A percentile compares a stretch with the other conserved stretches of the same genome.
These are phyloP conservation scores for Blastobasis lacticolella DNA, from an alignment of 2,888 invertebrate species.

Conservation along the genomic window DNA sequence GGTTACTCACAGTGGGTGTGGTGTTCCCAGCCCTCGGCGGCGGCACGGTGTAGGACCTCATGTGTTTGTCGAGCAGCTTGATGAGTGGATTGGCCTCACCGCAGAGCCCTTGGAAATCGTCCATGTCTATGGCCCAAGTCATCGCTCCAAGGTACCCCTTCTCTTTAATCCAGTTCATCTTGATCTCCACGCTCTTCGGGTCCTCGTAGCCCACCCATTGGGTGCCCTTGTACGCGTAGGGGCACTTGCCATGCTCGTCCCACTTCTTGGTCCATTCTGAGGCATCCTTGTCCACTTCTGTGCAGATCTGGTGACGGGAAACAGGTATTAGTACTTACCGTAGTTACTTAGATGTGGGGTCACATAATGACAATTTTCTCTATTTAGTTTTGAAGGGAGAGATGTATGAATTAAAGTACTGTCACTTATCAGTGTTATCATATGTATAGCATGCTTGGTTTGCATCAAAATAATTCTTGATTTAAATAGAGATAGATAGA, in stretches of 20 bases:
- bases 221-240: conserved; percentile 88
- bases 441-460: too few relatives aligned
- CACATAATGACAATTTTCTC: too few relatives aligned
- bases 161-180: conserved; percentile 90
- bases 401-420: too few relatives aligned
- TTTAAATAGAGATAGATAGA: too few relatives aligned
- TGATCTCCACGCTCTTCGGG: conserved; percentile 85
- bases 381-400: too few relatives aligned
- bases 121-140: conserved; percentile 96
- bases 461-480: too few relatives aligned
- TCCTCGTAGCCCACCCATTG: conserved; percentile 96
- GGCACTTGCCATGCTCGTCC: conserved; percentile 88
- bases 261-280: conserved; percentile 88
- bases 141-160: conserved; percentile 89
- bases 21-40: conserved; percentile 75
- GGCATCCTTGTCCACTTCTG: conserved; percentile 79
- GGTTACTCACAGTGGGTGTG: conserved; percentile 77
- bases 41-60: conserved; percentile 82
- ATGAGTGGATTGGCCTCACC: conserved; percentile 84
- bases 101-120: conserved; percentile 89
- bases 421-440: too few relatives aligned
- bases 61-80: conserved; percentile 80
- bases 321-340: too few relatives aligned
- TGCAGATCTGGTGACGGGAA: conserved; percentile 78
- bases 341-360: too few relatives aligned